Evolutionary conservation across 2,888 invertebrate genomes (phyloP).

Genomic region (Acanthopleura granulata): DNA sequence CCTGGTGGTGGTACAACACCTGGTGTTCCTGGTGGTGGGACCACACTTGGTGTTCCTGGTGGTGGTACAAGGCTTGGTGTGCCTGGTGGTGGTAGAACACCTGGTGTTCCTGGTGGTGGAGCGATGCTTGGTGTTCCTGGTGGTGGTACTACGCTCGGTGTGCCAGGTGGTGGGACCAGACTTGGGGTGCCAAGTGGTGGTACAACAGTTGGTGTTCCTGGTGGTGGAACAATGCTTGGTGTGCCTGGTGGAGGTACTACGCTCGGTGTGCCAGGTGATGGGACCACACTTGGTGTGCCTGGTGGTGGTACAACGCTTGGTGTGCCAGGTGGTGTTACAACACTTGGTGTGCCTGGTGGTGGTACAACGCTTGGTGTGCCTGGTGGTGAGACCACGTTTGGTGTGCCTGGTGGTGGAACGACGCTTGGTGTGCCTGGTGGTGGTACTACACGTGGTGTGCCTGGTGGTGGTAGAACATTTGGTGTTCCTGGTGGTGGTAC

Average conservation of each 20-base stretch:
- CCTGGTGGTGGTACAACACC: not conserved
- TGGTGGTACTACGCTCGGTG: slow-evolving; percentile 1
- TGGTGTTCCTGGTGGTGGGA: not conserved
- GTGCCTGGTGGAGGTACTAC: not conserved
- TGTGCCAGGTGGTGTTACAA: not conserved
- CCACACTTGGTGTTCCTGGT: not conserved
- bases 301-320: slow-evolving; percentile 2
- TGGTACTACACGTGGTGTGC: not conserved
- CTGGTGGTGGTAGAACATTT: not conserved
- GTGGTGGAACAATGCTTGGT: not conserved
- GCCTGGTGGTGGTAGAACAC: slow-evolving; percentile 6
- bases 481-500: not conserved
- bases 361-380: slow-evolving; percentile 1
- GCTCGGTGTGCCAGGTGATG: not conserved
- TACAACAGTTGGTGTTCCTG: not conserved
- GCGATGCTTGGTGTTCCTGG: not conserved
- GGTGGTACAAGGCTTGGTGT: not conserved
- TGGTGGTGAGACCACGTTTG: not conserved
- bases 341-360: not conserved
- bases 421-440: not conserved
- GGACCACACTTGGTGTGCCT: not conserved
- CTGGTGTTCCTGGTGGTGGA: not conserved
- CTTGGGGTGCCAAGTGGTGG: not conserved
- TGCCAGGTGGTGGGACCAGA: not conserved
- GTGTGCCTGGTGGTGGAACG: not conserved